Evolutionary conservation across 2,797 vertebrate species (phyloP).

Genomic region (Podargus strigoides): DNA sequence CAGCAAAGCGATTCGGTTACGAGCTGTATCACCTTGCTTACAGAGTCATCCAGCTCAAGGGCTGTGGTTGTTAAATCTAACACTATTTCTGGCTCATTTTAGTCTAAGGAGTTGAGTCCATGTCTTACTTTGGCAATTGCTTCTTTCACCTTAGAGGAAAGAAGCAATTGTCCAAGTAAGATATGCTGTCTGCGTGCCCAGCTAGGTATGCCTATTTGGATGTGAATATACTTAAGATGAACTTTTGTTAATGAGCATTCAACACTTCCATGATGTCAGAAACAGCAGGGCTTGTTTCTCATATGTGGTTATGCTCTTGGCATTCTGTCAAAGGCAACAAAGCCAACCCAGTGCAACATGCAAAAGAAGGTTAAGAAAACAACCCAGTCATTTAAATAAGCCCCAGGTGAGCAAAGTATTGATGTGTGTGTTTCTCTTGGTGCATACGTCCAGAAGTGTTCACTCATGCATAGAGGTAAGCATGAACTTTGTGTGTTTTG

Average conservation of each 20-base stretch:
- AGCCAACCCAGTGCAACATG: not conserved
- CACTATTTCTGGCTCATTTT: not conserved
- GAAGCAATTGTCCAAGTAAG: not conserved
- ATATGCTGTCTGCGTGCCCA: not conserved
- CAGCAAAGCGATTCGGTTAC: not conserved
- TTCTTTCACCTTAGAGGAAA: not conserved
- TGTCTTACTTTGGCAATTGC: not conserved
- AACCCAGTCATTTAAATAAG: not conserved
- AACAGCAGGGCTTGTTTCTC: not conserved
- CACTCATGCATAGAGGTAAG: not conserved
- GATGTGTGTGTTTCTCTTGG: fast-evolving
- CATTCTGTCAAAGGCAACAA: not conserved
- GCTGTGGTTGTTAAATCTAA: not conserved
- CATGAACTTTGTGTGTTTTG: not conserved
- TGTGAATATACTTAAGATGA: not conserved
- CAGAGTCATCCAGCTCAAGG: not conserved
- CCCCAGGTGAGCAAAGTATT: not conserved
- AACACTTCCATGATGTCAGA: not conserved
- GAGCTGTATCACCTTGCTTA: not conserved
- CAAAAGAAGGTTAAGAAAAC: not conserved
- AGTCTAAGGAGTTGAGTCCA: not conserved
- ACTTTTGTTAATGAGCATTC: not conserved
- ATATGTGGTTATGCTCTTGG: not conserved
- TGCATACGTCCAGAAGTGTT: not conserved
- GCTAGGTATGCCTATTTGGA: not conserved